Base-by-base conservation (phyloP, 2,113 vertebrate species). In the Ahaetulla prasina region DNA sequence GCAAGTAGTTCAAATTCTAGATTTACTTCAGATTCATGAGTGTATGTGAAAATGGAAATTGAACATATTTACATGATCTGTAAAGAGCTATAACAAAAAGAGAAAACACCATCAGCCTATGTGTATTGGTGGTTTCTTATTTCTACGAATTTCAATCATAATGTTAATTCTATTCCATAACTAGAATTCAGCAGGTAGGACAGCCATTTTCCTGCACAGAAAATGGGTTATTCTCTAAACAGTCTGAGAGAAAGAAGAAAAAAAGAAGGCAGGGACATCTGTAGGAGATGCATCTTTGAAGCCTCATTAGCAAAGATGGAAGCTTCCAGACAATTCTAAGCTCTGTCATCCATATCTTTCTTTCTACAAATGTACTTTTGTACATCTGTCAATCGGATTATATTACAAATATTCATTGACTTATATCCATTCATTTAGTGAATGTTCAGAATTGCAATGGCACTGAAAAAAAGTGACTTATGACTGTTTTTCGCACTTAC, bases 121-220 rank as follows among this genome's bases (percentile, higher is more conserved):
- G 87, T 90, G 54, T 88, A 39, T 18, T 85, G 8, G 25, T 30
- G 23, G 5, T 92, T 87, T 63, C 1, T 47, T 11, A 47, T 57
- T 80, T 89, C 9, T 52, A 22, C 22, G 45, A n/a, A 50, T 12
- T 90, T 94, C 63, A 85, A 25, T 22, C 94, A 90, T 1, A 90
- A 90, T 4, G 57, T 25, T 92, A 90, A 95, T 92, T 91, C 88
- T 91, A 87, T 86, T 86, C 92, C 93, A 94, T 93, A 93, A 96
- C 89, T 85, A 91, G 80, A 53, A 87, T 93, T 93, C 95, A 93
- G 89, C 91, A 94, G 92, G 45, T 0, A 90, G 52, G 87, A 93
- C 49, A 57, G 54, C 49, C 84, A 92, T 91, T 90, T 74, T 88
- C 45, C 50, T 39, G 74, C 8, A 60, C 2, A 47, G 80, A 52